phyloP scores from a whole-genome alignment of 2,113 vertebrate genomes.

The Malurus elegans region DNA sequence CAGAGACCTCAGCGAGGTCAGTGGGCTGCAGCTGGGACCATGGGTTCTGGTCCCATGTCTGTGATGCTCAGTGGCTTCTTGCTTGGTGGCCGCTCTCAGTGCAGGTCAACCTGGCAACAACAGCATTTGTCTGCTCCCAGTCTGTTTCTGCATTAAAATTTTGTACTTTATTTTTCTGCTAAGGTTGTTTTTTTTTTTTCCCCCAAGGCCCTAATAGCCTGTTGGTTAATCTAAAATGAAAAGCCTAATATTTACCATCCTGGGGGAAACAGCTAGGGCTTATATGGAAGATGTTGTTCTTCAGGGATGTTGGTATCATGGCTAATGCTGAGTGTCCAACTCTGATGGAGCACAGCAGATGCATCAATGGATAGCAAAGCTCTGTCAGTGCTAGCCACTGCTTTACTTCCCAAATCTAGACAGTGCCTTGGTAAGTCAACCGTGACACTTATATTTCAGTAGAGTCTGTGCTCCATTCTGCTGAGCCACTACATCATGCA shows the following conservation, averaged over 20 bases:
- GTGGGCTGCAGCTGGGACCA: neutral
- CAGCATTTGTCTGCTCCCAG: neutral
- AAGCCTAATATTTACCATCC: neutral
- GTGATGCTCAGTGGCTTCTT: neutral
- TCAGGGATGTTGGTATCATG: rapidly evolving
- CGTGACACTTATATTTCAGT: neutral
- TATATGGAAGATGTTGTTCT: neutral
- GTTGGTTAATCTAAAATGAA: neutral
- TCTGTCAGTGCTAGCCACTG: neutral
- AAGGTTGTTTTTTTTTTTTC: neutral
- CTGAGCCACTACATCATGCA: neutral
- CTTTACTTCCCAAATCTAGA: neutral
- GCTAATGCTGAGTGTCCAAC: neutral
- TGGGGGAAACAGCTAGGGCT: neutral
- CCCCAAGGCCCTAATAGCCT: neutral
- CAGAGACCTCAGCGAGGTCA: neutral
- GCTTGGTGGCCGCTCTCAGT: neutral
- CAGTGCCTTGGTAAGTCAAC: neutral
- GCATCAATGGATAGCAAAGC: neutral
- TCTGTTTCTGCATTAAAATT: neutral
- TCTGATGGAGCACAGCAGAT: neutral
- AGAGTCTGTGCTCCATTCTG: neutral
- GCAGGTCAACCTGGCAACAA: rapidly evolving
- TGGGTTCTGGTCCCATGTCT: neutral
- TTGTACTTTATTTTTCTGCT: neutral